Evolutionary conservation across 1,140 invertebrate genomes (phyloP).

Genomic region (Stenopsyche tienmushanensis): DNA sequence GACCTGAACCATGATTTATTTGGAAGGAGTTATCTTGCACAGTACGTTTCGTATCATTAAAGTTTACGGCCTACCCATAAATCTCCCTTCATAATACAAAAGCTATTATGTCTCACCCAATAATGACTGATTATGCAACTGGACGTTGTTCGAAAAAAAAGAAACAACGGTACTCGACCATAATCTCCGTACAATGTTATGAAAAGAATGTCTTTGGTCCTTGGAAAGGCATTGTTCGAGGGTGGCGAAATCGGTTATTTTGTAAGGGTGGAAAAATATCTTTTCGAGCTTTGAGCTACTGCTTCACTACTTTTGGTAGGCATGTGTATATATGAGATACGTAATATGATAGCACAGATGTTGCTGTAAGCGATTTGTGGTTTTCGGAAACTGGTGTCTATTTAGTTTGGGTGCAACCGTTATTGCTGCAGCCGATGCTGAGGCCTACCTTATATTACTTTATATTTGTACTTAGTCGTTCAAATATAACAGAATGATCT

Average conservation of each 20-base stretch:
- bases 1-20: conserved; percentile 9
- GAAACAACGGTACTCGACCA: neutral
- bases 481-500: neutral
- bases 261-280: neutral
- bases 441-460: neutral
- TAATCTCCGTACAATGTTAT: too few relatives aligned
- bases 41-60: conserved; percentile 18
- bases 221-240: neutral
- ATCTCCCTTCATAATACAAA: conserved; percentile 23
- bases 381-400: conserved; percentile 31
- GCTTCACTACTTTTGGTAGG: neutral
- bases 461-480: too few relatives aligned
- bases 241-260: neutral
- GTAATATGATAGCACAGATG: conserved; percentile 37
- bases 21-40: conserved; percentile 12
- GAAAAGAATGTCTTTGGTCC: too few relatives aligned
- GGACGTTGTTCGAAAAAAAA: conserved; percentile 6
- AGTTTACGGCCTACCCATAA: conserved; percentile 22
- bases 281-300: conserved; percentile 3
- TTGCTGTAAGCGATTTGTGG: conserved; percentile 37
- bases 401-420: conserved; percentile 29
- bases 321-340: conserved; percentile 1
- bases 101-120: conserved; percentile 15
- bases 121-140: conserved; percentile 24
- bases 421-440: conserved; percentile 17